Evolutionary conservation across 2,888 invertebrate genomes (phyloP).

Genomic region (Yponomeuta cagnagella): DNA sequence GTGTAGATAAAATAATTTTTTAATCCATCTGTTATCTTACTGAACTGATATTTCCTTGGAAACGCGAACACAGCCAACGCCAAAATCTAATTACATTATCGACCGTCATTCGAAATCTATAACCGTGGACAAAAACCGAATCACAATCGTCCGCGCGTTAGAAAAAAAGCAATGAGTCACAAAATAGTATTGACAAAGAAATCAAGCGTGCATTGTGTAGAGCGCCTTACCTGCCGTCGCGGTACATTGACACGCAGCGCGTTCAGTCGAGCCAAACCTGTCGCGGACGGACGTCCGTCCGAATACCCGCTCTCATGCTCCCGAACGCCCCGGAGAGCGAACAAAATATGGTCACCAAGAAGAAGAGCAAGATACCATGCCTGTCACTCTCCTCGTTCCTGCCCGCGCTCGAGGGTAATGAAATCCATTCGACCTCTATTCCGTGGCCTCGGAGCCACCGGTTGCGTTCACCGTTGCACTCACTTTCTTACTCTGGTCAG

Average conservation of each 20-base stretch:
- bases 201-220: constrained; percentile 35
- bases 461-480: constrained; percentile 69
- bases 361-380: constrained; percentile 71
- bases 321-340: constrained; percentile 65
- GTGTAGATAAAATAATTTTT: too few relatives aligned
- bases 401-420: constrained; percentile 69
- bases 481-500: constrained; percentile 69
- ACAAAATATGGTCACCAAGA: constrained; percentile 67
- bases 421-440: constrained; percentile 55
- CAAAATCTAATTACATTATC: background rate
- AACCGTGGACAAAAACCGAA: background rate
- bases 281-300: constrained; percentile 64
- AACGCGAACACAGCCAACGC: background rate
- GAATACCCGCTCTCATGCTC: constrained; percentile 32
- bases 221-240: constrained; percentile 49
- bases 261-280: constrained; percentile 52
- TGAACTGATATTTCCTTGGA: background rate
- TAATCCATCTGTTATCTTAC: background rate
- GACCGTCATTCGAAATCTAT: background rate
- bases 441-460: constrained; percentile 59
- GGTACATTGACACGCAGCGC: constrained; percentile 54
- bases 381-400: constrained; percentile 65
- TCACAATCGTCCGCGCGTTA: background rate
- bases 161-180: constrained; percentile 6
- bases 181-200: background rate